These are phyloP conservation scores for Tetragnatha versicolor DNA, from an alignment of 1,140 invertebrate species.

Conservation along the genomic window DNA sequence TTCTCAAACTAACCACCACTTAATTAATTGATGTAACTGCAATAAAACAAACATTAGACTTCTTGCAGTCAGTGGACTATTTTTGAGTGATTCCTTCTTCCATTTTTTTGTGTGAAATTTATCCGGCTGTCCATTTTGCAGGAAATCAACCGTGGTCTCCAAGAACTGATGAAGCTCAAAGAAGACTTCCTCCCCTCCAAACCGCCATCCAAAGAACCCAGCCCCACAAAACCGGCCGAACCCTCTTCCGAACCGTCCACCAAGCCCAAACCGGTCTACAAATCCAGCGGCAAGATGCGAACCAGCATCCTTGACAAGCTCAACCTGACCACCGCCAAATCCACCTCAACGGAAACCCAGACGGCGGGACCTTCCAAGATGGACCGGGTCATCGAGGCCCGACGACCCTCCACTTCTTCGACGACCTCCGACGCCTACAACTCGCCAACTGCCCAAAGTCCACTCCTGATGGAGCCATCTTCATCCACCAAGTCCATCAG, in stretches of 20 bases:
- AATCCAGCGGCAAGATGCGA: slow-evolving; percentile 24
- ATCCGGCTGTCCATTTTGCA: no score
- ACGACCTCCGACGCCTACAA: slow-evolving; percentile 42
- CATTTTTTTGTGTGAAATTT: background rate
- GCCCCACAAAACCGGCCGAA: background rate
- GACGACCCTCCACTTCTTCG: slow-evolving; percentile 25
- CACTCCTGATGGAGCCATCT: background rate
- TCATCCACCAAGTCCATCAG: background rate
- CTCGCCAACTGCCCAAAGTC: slow-evolving; percentile 33
- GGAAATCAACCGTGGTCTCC: slow-evolving; percentile 33
- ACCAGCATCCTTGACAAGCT: slow-evolving; percentile 36
- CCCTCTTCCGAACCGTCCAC: no score
- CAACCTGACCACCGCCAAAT: background rate
- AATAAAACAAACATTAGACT: no score
- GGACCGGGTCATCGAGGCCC: background rate
- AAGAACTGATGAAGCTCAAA: slow-evolving; percentile 50
- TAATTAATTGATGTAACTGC: no score
- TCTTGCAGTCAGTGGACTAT: no score
- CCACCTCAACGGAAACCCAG: slow-evolving; percentile 24
- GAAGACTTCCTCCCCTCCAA: background rate
- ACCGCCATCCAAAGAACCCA: background rate
- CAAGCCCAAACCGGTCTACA: slow-evolving; percentile 29
- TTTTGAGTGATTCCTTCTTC: background rate
- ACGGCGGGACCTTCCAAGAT: background rate
- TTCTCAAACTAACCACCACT: no score